A percentile compares a stretch with the other conserved stretches of the same genome.
These are phyloP conservation scores for Nesidiocoris tenuis DNA, from an alignment of 2,888 invertebrate genomes.

Conservation along the genomic window DNA sequence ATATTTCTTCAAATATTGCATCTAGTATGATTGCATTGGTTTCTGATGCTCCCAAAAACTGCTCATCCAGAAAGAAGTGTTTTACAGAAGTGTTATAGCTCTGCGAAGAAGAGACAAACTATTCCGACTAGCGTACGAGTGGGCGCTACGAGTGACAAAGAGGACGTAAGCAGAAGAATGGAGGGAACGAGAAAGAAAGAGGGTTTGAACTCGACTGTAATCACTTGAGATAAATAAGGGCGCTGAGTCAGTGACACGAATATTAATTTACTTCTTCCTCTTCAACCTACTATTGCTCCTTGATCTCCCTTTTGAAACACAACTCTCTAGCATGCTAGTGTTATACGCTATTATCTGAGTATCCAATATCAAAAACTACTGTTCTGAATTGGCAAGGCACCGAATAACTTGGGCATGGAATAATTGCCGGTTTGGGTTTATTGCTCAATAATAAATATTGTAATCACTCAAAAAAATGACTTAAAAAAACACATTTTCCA, in stretches of 20 bases:
- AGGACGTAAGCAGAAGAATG: background rate
- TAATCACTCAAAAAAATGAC: too few species aligned
- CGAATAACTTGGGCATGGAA: too few species aligned
- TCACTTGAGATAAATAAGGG: constrained; percentile 20
- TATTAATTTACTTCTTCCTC: constrained; percentile 27
- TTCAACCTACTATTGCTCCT: background rate
- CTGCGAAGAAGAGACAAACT: background rate
- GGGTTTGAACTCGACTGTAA: constrained; percentile 8
- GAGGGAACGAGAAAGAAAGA: background rate
- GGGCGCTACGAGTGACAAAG: background rate
- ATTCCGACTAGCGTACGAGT: background rate
- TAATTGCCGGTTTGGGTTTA: too few species aligned
- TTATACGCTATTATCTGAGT: too few species aligned
- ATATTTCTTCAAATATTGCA: too few species aligned
- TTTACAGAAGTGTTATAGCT: background rate
- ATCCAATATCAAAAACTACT: too few species aligned
- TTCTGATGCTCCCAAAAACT: background rate
- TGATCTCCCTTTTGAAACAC: background rate
- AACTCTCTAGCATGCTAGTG: too few species aligned
- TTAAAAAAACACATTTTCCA: too few species aligned
- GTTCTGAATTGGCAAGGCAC: too few species aligned
- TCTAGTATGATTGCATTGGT: background rate
- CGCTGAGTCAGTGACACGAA: constrained; percentile 28
- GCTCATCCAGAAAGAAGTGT: constrained; percentile 1
- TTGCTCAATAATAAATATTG: too few species aligned